A percentile compares a stretch with the other conserved stretches of the same genome.
phyloP scores from a whole-genome alignment of 2,113 vertebrate genomes.

The Xiphophorus maculatus region DNA sequence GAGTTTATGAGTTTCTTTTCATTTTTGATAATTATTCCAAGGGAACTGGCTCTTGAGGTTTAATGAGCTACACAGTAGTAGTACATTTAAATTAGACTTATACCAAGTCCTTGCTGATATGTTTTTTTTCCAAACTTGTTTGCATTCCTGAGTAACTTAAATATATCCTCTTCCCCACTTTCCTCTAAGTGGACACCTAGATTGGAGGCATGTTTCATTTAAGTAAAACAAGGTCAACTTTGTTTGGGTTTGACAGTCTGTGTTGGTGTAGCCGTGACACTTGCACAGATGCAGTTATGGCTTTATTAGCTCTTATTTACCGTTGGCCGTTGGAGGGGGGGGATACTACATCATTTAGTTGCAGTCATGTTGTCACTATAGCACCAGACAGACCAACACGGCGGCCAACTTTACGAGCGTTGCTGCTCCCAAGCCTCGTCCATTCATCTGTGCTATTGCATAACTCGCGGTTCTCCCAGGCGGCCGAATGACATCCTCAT shows the following conservation, averaged over 20 bases:
- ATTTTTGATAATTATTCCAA: conserved; percentile 33
- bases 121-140: conserved; percentile 39
- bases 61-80: conserved; percentile 34
- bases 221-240: background rate
- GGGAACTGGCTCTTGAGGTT: conserved; percentile 29
- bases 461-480: conserved; percentile 68
- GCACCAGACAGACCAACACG: conserved; percentile 41
- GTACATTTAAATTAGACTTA: conserved; percentile 45
- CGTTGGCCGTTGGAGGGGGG: background rate
- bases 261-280: background rate
- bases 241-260: conserved; percentile 20
- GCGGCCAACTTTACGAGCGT: conserved; percentile 53
- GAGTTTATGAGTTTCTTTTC: conserved; percentile 7
- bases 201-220: background rate
- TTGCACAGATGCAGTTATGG: background rate
- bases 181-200: conserved; percentile 1
- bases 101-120: conserved; percentile 51
- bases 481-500: conserved; percentile 76
- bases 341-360: background rate
- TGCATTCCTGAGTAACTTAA: conserved; percentile 44
- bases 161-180: conserved; percentile 29
- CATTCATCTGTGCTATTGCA: conserved; percentile 75
- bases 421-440: conserved; percentile 40
- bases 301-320: conserved; percentile 6
- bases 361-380: conserved; percentile 2